phyloP scores from a whole-genome alignment of 2,888 invertebrate species.

The Abscondita cerata region DNA sequence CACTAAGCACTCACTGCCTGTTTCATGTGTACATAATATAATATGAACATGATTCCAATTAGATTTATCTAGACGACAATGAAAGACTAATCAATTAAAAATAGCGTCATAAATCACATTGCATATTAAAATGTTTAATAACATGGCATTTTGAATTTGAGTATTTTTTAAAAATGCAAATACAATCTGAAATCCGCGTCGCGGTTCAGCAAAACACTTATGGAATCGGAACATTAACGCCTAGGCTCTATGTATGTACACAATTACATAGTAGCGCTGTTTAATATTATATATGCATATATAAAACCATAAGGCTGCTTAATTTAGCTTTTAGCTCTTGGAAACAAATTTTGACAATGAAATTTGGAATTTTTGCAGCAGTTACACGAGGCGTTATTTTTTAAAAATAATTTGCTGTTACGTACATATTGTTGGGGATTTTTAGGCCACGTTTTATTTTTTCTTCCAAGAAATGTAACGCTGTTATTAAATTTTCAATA shows the following conservation, averaged over 20 bases:
- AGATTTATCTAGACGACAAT: slow-evolving; percentile 35
- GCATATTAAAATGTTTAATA: slow-evolving; percentile 30
- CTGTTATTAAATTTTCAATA: slow-evolving; percentile 16
- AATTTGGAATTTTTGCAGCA: background rate
- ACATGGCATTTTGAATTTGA: slow-evolving; percentile 33
- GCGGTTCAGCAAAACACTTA: slow-evolving; percentile 22
- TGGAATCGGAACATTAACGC: slow-evolving; percentile 31
- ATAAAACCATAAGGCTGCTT: slow-evolving; percentile 37
- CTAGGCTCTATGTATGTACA: slow-evolving; percentile 33
- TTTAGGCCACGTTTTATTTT: slow-evolving; percentile 35
- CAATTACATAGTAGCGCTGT: slow-evolving; percentile 30
- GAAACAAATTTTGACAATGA: slow-evolving; percentile 1
- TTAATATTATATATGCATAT: slow-evolving; percentile 27
- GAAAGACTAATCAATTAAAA: slow-evolving; percentile 38
- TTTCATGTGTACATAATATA: slow-evolving; percentile 36
- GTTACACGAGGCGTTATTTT: no score
- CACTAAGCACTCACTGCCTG: slow-evolving; percentile 39
- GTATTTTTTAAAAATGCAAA: slow-evolving; percentile 32
- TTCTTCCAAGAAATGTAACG: slow-evolving; percentile 22
- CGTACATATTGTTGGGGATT: slow-evolving; percentile 23
- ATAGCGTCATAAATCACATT: slow-evolving; percentile 38
- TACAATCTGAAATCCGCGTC: slow-evolving; percentile 17
- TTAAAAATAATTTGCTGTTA: slow-evolving; percentile 25
- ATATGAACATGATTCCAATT: slow-evolving; percentile 33
- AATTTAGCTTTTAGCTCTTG: slow-evolving; percentile 10